phyloP scores from a whole-genome alignment of 2,888 invertebrate species.

The Hermaeophaga mercurialis region DNA sequence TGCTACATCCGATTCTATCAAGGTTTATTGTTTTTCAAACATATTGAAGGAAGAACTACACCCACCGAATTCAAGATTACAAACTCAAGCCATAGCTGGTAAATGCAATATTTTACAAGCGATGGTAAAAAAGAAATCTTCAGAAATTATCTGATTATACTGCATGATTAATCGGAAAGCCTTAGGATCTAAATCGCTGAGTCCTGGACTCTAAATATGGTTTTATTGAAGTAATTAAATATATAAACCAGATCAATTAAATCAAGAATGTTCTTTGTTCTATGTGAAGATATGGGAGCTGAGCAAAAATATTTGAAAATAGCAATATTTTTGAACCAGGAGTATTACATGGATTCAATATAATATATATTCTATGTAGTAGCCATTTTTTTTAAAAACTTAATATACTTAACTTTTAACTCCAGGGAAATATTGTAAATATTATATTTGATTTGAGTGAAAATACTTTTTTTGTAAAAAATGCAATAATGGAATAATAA shows the following conservation, averaged over 20 bases:
- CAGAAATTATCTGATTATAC: neutral
- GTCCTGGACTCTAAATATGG: neutral
- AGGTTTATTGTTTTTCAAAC: too few relatives aligned
- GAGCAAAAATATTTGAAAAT: neutral
- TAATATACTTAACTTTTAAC: neutral
- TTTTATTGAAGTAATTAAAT: neutral
- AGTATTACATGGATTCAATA: neutral
- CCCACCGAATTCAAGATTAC: too few relatives aligned
- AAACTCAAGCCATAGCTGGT: neutral
- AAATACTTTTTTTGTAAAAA: neutral
- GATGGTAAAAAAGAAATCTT: neutral
- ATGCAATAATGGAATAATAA: neutral
- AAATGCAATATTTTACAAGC: neutral
- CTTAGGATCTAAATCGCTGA: neutral
- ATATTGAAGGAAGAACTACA: too few relatives aligned
- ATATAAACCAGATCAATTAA: too few relatives aligned
- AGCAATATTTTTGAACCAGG: neutral
- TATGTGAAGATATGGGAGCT: too few relatives aligned
- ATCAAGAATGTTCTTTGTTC: too few relatives aligned
- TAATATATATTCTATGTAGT: neutral
- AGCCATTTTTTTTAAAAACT: neutral
- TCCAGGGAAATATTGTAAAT: neutral
- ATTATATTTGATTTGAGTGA: neutral
- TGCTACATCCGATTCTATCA: too few relatives aligned
- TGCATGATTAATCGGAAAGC: neutral